Base-by-base conservation (phyloP, 1,140 invertebrate species). In the Telenomus remus region DNA sequence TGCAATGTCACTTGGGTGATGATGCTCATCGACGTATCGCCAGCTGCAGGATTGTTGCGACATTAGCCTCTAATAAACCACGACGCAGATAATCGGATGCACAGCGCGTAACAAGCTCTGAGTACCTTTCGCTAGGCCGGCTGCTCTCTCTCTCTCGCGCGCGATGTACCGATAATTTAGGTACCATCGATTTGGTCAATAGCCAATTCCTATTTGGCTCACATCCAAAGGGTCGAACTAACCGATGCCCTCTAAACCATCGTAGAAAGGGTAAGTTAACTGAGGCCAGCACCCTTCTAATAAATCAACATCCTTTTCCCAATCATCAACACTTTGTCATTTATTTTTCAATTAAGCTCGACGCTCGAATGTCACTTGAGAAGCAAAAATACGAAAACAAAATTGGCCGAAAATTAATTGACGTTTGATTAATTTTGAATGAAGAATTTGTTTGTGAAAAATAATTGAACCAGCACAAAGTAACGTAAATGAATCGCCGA, bases 171-270 rank as follows among this genome's bases (percentile, higher is more conserved):
- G 77, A 82, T 85, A 84, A 87, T 87, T 87, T 84, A 82, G 81
- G 81, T 82, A 84, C 80, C 82, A 86, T 83, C 85, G 84, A 81
- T 82, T 86, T 85, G 85, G 85, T 87, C 82, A 87, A 87, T 86
- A 82, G 85, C 86, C 84, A 86, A 86, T 87, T 87, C 80, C 84
- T 85, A 87, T 83, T 87, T 88, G 86, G 86, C 86, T 72, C 47
- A 12, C 39, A 47, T 86, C 86, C 86, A 88, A 84, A 79, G 68
- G 79, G 71, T 78, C 80, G 82, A 82, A 84, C 81, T 81, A 86
- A 85, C 82, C 19, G 19, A 27, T 65, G 69, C 63, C 44, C 68
- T 65, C 60, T 43, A 10, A 65, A 53, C 48, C 76, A 13, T 49
- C 53, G 51, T 66, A 66, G 73, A 80, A 81, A 81, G 78, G 59